Evolutionary conservation across 2,888 invertebrate species (phyloP).

Genomic region (Xanthia icteritia): DNA sequence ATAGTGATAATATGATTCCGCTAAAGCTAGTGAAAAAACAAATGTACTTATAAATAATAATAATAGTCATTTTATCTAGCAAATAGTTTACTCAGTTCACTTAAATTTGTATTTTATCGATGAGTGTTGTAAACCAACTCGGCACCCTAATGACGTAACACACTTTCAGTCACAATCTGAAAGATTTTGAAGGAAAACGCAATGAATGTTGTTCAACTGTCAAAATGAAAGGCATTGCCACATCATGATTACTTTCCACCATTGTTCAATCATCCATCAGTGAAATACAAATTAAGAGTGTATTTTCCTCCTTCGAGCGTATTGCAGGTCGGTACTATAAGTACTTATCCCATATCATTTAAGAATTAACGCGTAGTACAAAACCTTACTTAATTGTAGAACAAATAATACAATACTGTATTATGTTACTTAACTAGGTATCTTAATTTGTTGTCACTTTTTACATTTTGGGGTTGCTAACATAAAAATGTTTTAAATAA

Average conservation of each 20-base stretch:
- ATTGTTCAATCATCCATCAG: not conserved
- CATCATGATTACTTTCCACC: not conserved
- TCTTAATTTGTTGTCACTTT: not conserved
- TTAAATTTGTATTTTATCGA: slow-evolving; percentile 18
- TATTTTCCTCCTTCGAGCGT: slow-evolving; percentile 15
- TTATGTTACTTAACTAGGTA: slow-evolving; percentile 6
- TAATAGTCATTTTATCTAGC: slow-evolving; percentile 21
- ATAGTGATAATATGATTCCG: slow-evolving; percentile 53
- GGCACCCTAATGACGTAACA: not conserved
- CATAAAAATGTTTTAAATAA: not conserved
- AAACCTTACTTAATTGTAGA: slow-evolving; percentile 40
- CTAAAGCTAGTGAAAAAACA: slow-evolving; percentile 42
- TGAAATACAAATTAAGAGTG: slow-evolving; percentile 28
- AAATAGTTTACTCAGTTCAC: slow-evolving; percentile 1
- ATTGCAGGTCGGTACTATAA: slow-evolving; percentile 36
- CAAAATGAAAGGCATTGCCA: not conserved
- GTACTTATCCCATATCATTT: slow-evolving; percentile 27
- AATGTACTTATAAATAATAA: slow-evolving; percentile 45
- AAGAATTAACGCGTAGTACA: slow-evolving; percentile 45
- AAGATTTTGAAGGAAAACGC: no score
- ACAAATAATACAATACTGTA: not conserved
- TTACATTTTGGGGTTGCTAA: slow-evolving; percentile 4
- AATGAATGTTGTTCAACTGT: not conserved
- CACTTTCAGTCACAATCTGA: no score
- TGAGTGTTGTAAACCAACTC: not conserved